These are phyloP conservation scores for Rhinogobius similis DNA, from an alignment of 2,113 vertebrate genomes.

Conservation along the genomic window DNA sequence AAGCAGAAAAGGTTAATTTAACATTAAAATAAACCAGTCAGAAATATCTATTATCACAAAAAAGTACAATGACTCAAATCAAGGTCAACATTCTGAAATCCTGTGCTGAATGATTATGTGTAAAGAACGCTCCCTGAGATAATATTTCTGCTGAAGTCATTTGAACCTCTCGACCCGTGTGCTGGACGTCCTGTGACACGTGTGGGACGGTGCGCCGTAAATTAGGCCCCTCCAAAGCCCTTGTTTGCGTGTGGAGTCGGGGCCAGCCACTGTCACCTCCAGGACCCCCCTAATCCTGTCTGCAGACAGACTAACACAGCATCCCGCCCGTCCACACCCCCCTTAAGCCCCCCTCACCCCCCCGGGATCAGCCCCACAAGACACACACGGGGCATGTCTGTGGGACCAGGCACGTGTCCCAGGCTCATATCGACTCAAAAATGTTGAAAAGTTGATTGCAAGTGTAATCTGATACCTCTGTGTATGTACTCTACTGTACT, in stretches of 20 bases:
- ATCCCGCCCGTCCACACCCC: slow-evolving; percentile 31
- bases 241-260: slow-evolving; percentile 62
- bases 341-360: slow-evolving; percentile 25
- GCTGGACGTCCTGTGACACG: slow-evolving; percentile 26
- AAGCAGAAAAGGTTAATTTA: no score
- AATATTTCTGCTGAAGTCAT: no score
- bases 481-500: not conserved
- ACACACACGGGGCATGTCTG: slow-evolving; percentile 1
- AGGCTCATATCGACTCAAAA: not conserved
- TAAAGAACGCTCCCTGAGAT: no score
- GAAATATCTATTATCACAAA: no score
- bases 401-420: not conserved
- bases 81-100: no score
- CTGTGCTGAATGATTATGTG: no score
- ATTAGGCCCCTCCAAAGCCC: slow-evolving; percentile 52
- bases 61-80: no score
- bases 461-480: not conserved
- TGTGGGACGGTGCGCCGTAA: slow-evolving; percentile 41
- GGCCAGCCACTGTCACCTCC: slow-evolving; percentile 62
- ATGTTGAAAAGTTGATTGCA: slow-evolving; percentile 1
- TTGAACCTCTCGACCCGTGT: no score
- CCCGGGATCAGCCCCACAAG: slow-evolving; percentile 30
- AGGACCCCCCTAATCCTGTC: slow-evolving; percentile 68
- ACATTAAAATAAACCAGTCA: no score
- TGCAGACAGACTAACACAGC: slow-evolving; percentile 69